Base-by-base conservation (phyloP, 2,888 invertebrate species). In the Mythimna lalbum region DNA sequence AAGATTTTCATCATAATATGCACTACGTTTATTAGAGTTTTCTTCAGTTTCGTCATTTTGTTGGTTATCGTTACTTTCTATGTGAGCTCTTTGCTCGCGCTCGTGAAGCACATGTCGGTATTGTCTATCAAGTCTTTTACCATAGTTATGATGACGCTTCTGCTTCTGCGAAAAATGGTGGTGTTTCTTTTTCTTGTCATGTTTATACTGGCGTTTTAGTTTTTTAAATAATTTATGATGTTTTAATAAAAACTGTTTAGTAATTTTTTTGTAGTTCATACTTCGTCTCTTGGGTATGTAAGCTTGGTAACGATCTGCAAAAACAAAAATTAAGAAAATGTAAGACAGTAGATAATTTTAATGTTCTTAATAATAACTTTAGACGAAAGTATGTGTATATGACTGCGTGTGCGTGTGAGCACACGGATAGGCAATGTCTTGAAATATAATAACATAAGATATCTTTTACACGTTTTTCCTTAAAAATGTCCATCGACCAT, bases 181-280 rank as follows among this genome's bases (percentile, higher is more conserved):
- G 10, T 56, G 39, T 4, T 60, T 7, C 7, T 39, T 68, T 36
- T 61, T 63, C 5, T 21, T 52, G 7, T 47, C 50, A 19, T 53
- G 52, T 59, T 67, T 71, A 53, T 78, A 61, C 0, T 73, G 61
- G 23, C 31, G 33, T 23, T 73, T 70, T 39, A 62, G 57, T 39
- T 60, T 61, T 61, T 49, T 81, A 31, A 78, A 70, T 66, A 81
- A 49, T 36, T 47, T 53, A 19, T 68, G 82, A 69, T 81, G 80
- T 14, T 71, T 71, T 14, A 7, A 1, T 17, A 64, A 31, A 21
- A 71, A 62, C 52, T 70, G 74, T 10, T 52, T 69, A 14, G 69
- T 43, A 27, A 64, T 50, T 69, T 71, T 77, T 61, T 74, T 74
- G 57, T 61, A 66, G 31, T 59, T 65, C 57, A 78, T 57, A 23